Evolutionary conservation across 1,140 invertebrate genomes (phyloP).

Genomic region (Drepana arcuata): DNA sequence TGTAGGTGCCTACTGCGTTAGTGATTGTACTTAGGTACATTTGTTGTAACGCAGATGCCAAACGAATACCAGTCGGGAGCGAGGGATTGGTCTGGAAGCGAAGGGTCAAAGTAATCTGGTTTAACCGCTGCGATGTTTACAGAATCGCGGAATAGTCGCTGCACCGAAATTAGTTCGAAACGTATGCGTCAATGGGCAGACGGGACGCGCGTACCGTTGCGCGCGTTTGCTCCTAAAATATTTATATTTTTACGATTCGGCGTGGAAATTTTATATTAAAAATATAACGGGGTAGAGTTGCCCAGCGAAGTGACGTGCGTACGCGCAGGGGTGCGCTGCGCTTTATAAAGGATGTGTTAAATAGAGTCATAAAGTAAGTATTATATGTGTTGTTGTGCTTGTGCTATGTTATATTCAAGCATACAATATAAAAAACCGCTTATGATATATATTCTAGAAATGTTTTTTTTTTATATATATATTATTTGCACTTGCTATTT

Average conservation of each 20-base stretch:
- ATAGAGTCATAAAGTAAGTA: constrained; percentile 35
- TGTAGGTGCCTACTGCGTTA: no score
- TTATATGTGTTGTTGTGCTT: constrained; percentile 3
- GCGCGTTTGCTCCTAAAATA: constrained; percentile 58
- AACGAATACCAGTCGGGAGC: not conserved
- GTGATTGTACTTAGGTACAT: no score
- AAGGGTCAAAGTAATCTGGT: constrained; percentile 32
- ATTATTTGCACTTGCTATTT: no score
- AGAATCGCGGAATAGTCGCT: constrained; percentile 67
- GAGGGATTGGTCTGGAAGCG: not conserved
- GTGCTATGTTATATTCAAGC: no score
- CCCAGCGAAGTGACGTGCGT: constrained; percentile 38
- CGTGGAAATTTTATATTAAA: constrained; percentile 65
- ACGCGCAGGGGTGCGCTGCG: constrained; percentile 27
- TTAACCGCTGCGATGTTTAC: constrained; percentile 56
- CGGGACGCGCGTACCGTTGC: constrained; percentile 40
- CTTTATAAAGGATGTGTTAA: constrained; percentile 31
- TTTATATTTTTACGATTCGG: constrained; percentile 68
- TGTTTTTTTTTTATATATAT: no score
- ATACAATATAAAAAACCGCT: no score
- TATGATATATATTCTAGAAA: no score
- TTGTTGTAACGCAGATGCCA: no score
- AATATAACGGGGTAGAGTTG: constrained; percentile 42
- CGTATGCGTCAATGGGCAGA: constrained; percentile 66
- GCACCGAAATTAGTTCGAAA: constrained; percentile 68